phyloP scores from a whole-genome alignment of 2,888 invertebrate species.

The Gari tellinella region DNA sequence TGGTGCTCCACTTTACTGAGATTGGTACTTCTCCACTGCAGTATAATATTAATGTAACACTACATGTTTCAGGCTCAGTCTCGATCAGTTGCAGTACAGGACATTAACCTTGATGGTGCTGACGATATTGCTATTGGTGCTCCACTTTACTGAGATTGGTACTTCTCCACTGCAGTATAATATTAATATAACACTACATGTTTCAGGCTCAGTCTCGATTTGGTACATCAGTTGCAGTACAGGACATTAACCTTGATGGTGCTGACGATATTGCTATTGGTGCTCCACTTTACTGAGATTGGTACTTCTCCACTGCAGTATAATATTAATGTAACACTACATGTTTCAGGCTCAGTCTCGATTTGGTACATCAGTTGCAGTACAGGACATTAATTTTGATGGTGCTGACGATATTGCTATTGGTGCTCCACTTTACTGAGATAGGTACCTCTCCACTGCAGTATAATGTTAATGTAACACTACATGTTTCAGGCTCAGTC shows the following conservation, averaged over 20 bases:
- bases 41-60: slow-evolving; percentile 69
- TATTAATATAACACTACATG: no score
- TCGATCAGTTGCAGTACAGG: slow-evolving; percentile 75
- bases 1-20: slow-evolving; percentile 76
- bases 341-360: no score
- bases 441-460: slow-evolving; percentile 56
- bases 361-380: no score
- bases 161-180: slow-evolving; percentile 58
- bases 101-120: slow-evolving; percentile 80
- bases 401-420: slow-evolving; percentile 79
- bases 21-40: slow-evolving; percentile 56
- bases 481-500: no score
- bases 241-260: slow-evolving; percentile 81
- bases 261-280: slow-evolving; percentile 79
- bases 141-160: slow-evolving; percentile 68
- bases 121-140: slow-evolving; percentile 80
- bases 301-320: slow-evolving; percentile 59
- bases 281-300: slow-evolving; percentile 71
- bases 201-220: slow-evolving; percentile 73
- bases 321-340: no score
- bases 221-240: slow-evolving; percentile 75
- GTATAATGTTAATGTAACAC: slow-evolving; percentile 69
- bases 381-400: slow-evolving; percentile 80
- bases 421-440: slow-evolving; percentile 76
- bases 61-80: slow-evolving; percentile 75